phyloP scores from a whole-genome alignment of 1,140 invertebrate genomes.

The Stenopsyche tienmushanensis region DNA sequence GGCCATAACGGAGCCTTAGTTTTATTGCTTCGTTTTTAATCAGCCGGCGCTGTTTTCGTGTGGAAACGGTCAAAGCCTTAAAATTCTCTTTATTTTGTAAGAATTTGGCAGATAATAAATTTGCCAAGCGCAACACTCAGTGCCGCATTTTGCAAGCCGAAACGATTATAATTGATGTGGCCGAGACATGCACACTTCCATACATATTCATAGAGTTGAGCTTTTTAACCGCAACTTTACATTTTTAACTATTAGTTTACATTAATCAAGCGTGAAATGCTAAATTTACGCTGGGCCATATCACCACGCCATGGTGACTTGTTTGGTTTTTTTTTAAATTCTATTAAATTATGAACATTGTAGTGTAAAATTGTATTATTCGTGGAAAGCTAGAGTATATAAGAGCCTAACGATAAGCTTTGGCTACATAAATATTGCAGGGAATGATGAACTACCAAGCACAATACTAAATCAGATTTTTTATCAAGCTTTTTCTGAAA shows the following conservation, averaged over 20 bases:
- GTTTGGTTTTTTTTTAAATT: background rate
- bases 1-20: too few species aligned
- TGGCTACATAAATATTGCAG: background rate
- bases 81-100: background rate
- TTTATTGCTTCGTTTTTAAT: background rate
- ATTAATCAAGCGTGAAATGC: conserved; percentile 19
- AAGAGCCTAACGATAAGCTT: background rate
- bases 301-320: background rate
- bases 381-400: background rate
- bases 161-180: conserved; percentile 12
- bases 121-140: conserved; percentile 6
- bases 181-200: conserved; percentile 11
- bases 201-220: background rate
- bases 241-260: conserved; percentile 21
- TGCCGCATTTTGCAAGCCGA: conserved; percentile 13
- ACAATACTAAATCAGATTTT: too few species aligned
- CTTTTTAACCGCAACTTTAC: background rate
- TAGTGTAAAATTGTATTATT: background rate
- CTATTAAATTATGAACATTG: background rate
- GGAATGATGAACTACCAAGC: too few species aligned
- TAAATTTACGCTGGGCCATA: background rate
- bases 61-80: too few species aligned
- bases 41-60: background rate
- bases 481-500: too few species aligned
- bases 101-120: conserved; percentile 25